These are phyloP conservation scores for Phoebastria nigripes DNA, from an alignment of 2,797 vertebrate genomes.

Conservation along the genomic window DNA sequence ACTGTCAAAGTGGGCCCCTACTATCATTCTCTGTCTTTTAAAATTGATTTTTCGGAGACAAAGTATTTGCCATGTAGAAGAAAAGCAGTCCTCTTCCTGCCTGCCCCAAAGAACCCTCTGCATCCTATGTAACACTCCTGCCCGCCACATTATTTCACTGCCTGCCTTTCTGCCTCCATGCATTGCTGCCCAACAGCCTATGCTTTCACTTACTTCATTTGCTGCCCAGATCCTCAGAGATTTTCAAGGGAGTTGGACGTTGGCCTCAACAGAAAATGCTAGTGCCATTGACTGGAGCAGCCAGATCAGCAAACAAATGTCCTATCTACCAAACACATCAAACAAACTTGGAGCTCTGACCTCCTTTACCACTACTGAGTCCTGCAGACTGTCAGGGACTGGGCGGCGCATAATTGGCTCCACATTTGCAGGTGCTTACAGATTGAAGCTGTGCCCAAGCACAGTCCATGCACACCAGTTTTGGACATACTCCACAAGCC, in stretches of 20 bases:
- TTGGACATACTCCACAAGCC: not conserved
- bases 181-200: not conserved
- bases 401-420: fast-evolving
- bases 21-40: not conserved
- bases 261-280: not conserved
- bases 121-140: not conserved
- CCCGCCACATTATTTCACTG: fast-evolving
- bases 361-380: not conserved
- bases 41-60: not conserved
- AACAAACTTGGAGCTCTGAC: not conserved
- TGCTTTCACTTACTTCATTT: not conserved
- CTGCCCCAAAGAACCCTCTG: too few relatives aligned
- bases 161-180: not conserved
- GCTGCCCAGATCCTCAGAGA: not conserved
- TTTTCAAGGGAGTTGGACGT: not conserved
- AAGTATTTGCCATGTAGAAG: not conserved
- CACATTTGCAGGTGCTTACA: not conserved
- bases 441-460: not conserved
- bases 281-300: not conserved
- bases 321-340: not conserved
- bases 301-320: not conserved
- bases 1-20: not conserved
- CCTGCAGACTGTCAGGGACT: not conserved
- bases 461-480: too few relatives aligned
- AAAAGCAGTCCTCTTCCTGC: not conserved